Evolutionary conservation across 2,888 invertebrate genomes (phyloP).

Genomic region (Aspidiotus destructor): DNA sequence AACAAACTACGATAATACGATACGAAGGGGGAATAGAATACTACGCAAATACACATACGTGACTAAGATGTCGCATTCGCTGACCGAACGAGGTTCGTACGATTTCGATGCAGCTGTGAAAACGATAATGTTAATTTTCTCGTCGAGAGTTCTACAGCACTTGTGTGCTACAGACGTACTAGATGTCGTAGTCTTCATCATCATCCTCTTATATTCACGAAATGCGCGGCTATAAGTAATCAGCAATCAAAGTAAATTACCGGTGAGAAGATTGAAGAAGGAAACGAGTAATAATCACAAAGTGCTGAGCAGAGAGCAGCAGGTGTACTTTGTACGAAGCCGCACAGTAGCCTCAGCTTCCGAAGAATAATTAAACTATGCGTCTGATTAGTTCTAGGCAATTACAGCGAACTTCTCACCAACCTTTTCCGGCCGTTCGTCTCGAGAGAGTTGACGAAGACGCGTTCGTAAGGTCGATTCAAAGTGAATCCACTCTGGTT

Average conservation of each 20-base stretch:
- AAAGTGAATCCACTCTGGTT: too few species aligned
- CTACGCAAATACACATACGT: too few species aligned
- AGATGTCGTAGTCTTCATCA: too few species aligned
- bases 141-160: too few species aligned
- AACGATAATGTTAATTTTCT: too few species aligned
- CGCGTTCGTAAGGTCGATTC: too few species aligned
- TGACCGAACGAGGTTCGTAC: too few species aligned
- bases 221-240: slow-evolving; percentile 11
- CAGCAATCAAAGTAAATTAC: slow-evolving; percentile 29
- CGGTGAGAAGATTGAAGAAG: slow-evolving; percentile 21
- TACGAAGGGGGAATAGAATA: too few species aligned
- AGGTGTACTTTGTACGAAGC: slow-evolving; percentile 28
- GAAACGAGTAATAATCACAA: slow-evolving; percentile 30
- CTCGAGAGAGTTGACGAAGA: neutral
- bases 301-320: slow-evolving; percentile 27
- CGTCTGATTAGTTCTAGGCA: slow-evolving; percentile 29
- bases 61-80: too few species aligned
- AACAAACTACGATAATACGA: neutral
- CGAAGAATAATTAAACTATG: slow-evolving; percentile 27
- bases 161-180: too few species aligned
- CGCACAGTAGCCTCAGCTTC: slow-evolving; percentile 26
- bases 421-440: slow-evolving; percentile 10
- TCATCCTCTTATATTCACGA: neutral
- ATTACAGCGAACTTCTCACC: slow-evolving; percentile 23
- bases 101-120: too few species aligned